Conservation (phyloP, 2,797 vertebrate genomes). For the Phoeniculus purpureus region DNA sequence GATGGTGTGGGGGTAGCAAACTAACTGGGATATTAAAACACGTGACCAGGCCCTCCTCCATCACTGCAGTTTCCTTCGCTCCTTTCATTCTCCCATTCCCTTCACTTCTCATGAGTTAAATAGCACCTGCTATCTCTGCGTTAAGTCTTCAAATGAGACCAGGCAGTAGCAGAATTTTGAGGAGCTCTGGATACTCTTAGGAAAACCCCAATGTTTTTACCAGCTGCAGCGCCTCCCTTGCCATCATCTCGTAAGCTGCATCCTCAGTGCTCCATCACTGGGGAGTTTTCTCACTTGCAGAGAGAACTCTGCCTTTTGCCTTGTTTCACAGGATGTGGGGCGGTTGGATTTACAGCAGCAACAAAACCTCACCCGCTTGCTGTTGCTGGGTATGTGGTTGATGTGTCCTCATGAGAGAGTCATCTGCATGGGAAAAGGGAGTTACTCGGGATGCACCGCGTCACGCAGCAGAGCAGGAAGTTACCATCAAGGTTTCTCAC, state of each 20-base stretch:
- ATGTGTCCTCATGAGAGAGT: background rate
- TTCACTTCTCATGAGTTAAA: slow-evolving; percentile 34
- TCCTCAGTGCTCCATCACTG: background rate
- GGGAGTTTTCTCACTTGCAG: background rate
- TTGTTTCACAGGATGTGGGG: background rate
- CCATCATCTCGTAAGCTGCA: background rate
- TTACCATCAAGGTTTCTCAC: background rate
- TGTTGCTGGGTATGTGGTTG: background rate
- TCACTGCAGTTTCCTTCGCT: slow-evolving; percentile 12
- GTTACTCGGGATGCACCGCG: background rate
- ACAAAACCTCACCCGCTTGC: background rate
- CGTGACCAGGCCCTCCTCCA: slow-evolving; percentile 7
- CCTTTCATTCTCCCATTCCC: slow-evolving; percentile 21
- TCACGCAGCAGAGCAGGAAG: background rate
- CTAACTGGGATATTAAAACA: slow-evolving; percentile 33
- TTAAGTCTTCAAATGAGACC: slow-evolving; percentile 61
- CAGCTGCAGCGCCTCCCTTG: background rate
- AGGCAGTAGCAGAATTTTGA: slow-evolving; percentile 52
- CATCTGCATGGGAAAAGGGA: background rate
- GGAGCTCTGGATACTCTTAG: slow-evolving; percentile 60
- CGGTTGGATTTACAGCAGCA: background rate
- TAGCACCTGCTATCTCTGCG: slow-evolving; percentile 56
- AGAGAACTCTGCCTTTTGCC: background rate
- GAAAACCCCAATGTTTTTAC: slow-evolving; percentile 39
- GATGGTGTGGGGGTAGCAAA: background rate